Evolutionary conservation across 2,113 vertebrate species (phyloP).

Genomic region (Thymallus thymallus): DNA sequence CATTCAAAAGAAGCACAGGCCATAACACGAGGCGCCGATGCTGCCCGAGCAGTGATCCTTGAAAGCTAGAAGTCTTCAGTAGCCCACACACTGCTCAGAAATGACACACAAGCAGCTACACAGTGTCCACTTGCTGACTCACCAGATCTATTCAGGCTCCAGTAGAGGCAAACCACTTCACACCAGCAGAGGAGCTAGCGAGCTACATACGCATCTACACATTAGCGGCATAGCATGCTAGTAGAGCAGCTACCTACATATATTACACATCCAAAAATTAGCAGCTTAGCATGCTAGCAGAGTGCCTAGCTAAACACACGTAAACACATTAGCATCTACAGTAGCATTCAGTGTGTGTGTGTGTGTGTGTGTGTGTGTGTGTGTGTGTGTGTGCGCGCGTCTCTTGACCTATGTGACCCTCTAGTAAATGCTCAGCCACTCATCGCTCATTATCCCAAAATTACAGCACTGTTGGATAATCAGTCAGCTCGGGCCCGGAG

Average conservation of each 20-base stretch:
- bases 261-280: no score
- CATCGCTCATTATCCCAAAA: slow-evolving; percentile 23
- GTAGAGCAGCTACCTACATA: no score
- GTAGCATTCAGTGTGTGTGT: neutral
- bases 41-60: neutral
- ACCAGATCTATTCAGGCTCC: neutral
- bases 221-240: no score
- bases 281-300: no score
- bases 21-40: neutral
- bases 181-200: neutral
- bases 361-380: no score
- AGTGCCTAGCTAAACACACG: neutral
- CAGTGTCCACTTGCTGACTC: neutral
- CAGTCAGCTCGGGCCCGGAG: neutral
- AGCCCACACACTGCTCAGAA: neutral
- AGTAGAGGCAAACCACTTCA: neutral
- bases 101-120: neutral
- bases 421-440: neutral
- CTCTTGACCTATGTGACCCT: no score
- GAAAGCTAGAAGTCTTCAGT: neutral
- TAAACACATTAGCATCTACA: neutral
- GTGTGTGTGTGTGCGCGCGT: neutral
- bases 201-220: neutral
- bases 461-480: slow-evolving; percentile 12
- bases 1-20: neutral